Evolutionary conservation across 2,113 vertebrate species (phyloP), one percentile per base, ranked within the genome.

Genomic region (Hippocampus guttulatus): DNA sequence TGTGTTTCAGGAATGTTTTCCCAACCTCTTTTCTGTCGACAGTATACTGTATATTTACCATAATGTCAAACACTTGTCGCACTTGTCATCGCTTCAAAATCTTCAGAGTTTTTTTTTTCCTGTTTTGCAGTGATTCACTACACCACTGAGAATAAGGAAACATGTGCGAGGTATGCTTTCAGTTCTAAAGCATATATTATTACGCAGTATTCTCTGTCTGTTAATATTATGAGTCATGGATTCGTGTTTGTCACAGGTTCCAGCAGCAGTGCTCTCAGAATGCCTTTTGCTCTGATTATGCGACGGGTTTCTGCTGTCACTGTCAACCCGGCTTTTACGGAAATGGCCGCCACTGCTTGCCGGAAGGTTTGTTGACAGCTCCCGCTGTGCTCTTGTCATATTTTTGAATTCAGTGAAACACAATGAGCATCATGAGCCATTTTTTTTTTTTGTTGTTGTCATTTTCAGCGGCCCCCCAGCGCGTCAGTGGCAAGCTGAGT

Each of bases 401-500:
- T 55, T 30, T 67, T 52, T 23, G 1, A 23, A 25, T 57, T 14
- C 14, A 11, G 10, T 8, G 23, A 30, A 69, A 20, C 41, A 43
- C 9, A 40, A 5, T 16, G 2, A 55, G 6, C 38, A 6, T 57
- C 20, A 12, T 49, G 16, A 38, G 33, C 5, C 33, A 27, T 15
- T 2, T 64, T 30, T 45, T 1, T 41, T 58, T 1, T 51, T 68
- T 8, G 25, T 30, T 33, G 3, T 33, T 33, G 30, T 33, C 30
- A 0, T 33, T 3, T 64, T 3, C 76, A 98, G 97, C 96, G 15
- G 93, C 93, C 1, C 96, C 95, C 54, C 95, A 96, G 68, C 95
- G 96, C 8, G 95, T 98, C 30, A 98, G 96, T 9, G 97, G 96
- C 7, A 98, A 97, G 84, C 95, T 98, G 78, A 96, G 88, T 0